Evolutionary conservation across 2,113 vertebrate species (phyloP).

Genomic region (Elgaria multicarinata): DNA sequence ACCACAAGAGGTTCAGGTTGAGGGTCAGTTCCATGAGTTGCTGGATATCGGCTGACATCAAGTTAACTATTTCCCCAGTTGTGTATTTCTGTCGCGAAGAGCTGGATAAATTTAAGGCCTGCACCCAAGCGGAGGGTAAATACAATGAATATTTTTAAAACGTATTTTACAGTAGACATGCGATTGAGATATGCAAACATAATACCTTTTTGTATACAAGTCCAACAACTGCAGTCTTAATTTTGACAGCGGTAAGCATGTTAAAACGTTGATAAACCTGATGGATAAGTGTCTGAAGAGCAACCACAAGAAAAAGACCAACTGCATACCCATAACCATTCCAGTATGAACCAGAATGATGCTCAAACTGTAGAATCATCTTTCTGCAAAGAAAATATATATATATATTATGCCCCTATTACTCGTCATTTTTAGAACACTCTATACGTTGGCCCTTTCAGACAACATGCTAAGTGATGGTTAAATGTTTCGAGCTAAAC

Average conservation of each 20-base stretch:
- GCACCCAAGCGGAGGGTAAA: slow-evolving; percentile 24
- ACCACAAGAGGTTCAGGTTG: slow-evolving; percentile 72
- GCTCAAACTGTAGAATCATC: slow-evolving; percentile 65
- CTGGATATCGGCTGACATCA: slow-evolving; percentile 70
- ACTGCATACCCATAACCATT: slow-evolving; percentile 59
- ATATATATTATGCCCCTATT: background rate
- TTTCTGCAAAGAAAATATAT: slow-evolving; percentile 59
- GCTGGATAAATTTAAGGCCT: slow-evolving; percentile 69
- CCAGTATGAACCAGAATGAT: slow-evolving; percentile 34
- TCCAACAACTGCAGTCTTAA: slow-evolving; percentile 67
- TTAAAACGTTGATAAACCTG: slow-evolving; percentile 69
- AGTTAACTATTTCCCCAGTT: slow-evolving; percentile 65
- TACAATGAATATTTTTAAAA: background rate
- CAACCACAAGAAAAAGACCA: slow-evolving; percentile 57
- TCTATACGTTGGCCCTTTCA: too few species aligned
- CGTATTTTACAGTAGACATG: background rate
- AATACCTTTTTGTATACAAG: slow-evolving; percentile 75
- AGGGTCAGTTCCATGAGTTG: slow-evolving; percentile 69
- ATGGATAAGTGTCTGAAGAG: slow-evolving; percentile 63
- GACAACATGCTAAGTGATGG: too few species aligned
- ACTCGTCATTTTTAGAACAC: background rate
- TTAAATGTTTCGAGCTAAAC: too few species aligned
- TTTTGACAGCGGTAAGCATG: slow-evolving; percentile 68
- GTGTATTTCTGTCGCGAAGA: slow-evolving; percentile 60
- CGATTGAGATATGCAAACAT: background rate